Evolutionary conservation across 2,888 invertebrate species (phyloP).

Genomic region (Thalpophila matura): DNA sequence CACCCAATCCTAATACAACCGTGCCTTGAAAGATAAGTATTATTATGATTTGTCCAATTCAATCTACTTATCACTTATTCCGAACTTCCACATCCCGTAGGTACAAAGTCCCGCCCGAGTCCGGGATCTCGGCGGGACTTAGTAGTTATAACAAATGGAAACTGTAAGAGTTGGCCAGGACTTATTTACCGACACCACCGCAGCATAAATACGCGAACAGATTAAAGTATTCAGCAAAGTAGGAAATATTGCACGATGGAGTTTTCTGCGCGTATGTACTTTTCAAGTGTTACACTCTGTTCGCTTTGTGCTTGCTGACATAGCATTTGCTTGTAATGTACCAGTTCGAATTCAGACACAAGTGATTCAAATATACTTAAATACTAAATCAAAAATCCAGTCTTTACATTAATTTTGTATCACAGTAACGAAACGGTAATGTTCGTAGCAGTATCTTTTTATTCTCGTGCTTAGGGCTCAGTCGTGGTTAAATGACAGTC

Average conservation of each 20-base stretch:
- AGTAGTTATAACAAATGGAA: slow-evolving; percentile 84
- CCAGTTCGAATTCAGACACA: slow-evolving; percentile 18
- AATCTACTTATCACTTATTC: slow-evolving; percentile 64
- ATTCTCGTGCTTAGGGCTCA: too few species aligned
- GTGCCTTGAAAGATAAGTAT: slow-evolving; percentile 15
- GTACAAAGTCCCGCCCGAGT: slow-evolving; percentile 63
- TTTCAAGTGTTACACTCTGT: slow-evolving; percentile 41
- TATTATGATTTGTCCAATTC: slow-evolving; percentile 48
- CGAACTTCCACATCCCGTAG: slow-evolving; percentile 63
- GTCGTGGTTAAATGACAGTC: too few species aligned
- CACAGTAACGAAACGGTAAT: not conserved
- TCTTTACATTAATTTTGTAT: not conserved
- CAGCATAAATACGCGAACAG: slow-evolving; percentile 80
- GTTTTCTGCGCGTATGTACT: slow-evolving; percentile 69
- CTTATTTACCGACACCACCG: slow-evolving; percentile 80
- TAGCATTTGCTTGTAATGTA: not conserved
- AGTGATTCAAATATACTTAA: slow-evolving; percentile 15
- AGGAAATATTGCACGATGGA: slow-evolving; percentile 74
- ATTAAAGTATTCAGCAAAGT: slow-evolving; percentile 82
- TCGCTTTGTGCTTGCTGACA: slow-evolving; percentile 12
- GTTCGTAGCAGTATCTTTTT: not conserved
- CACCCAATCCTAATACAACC: slow-evolving; percentile 15
- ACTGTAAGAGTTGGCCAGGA: slow-evolving; percentile 77
- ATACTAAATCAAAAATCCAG: not conserved
- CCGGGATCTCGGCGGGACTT: slow-evolving; percentile 75